These are phyloP conservation scores for Ommatoiulus sabulosus DNA, from an alignment of 2,888 invertebrate genomes.

Conservation along the genomic window DNA sequence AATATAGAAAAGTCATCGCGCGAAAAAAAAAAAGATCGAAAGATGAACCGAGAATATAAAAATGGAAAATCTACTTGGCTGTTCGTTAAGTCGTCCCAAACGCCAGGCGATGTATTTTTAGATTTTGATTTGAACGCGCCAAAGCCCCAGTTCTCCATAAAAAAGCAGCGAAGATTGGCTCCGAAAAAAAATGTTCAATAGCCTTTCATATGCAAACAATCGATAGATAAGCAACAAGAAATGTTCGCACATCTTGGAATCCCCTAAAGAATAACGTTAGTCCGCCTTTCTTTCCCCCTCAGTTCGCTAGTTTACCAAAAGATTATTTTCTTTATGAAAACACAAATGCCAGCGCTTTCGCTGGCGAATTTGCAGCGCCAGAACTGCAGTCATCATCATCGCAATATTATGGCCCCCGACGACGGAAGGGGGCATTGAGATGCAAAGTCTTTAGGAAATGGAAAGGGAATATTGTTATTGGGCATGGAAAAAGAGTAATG, in stretches of 20 bases:
- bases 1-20: neutral
- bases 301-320: conserved; percentile 12
- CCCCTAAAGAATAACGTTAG: conserved; percentile 1
- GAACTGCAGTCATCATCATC: conserved; percentile 19
- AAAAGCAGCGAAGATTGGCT: neutral
- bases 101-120: neutral
- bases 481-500: neutral
- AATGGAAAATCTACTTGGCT: conserved; percentile 1
- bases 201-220: conserved; percentile 47
- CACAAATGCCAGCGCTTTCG: neutral
- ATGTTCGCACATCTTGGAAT: conserved; percentile 32
- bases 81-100: conserved; percentile 19
- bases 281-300: neutral
- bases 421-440: conserved; percentile 3
- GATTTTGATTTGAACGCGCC: conserved; percentile 11
- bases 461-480: conserved; percentile 19
- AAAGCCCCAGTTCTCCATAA: neutral
- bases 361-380: neutral
- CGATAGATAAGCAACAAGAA: conserved; percentile 38
- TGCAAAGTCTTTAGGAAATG: conserved; percentile 19
- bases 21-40: neutral
- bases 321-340: conserved; percentile 19
- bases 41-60: conserved; percentile 2
- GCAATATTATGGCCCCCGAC: neutral
- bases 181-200: conserved; percentile 37